phyloP scores from a whole-genome alignment of 92 coral and sea anemone genomes.

The Heliopora coerulea region DNA sequence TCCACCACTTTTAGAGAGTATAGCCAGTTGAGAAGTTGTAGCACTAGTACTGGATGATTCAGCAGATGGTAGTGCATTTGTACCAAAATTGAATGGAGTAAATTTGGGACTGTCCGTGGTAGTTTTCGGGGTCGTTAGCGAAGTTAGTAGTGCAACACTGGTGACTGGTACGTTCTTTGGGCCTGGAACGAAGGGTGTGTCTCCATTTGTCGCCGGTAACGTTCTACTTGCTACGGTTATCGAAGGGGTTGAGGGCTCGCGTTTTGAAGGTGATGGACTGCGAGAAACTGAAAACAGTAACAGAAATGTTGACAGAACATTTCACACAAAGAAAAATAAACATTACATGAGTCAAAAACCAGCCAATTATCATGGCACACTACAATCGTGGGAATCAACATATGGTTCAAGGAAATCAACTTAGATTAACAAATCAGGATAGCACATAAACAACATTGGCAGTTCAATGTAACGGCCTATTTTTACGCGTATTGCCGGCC shows the following conservation, averaged over 20 bases:
- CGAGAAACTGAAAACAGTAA: background rate
- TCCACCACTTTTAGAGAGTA: too few relatives aligned
- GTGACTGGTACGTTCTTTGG: background rate
- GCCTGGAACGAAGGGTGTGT: background rate
- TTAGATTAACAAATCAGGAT: too few relatives aligned
- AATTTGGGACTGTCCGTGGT: background rate
- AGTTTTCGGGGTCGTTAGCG: background rate
- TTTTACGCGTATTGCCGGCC: too few relatives aligned
- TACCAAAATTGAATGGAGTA: conserved; percentile 2
- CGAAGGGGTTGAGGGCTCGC: background rate
- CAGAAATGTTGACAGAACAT: background rate
- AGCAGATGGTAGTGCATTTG: background rate
- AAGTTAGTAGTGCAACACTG: background rate
- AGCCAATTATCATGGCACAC: too few relatives aligned
- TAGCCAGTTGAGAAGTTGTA: background rate
- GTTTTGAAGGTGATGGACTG: background rate
- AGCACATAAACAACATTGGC: too few relatives aligned
- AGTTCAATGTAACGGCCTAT: too few relatives aligned
- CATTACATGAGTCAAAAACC: too few relatives aligned
- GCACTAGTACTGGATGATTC: background rate
- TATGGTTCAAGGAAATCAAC: too few relatives aligned
- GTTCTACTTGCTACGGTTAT: too few relatives aligned
- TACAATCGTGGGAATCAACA: too few relatives aligned
- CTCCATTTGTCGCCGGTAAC: background rate
- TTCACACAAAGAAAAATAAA: too few relatives aligned